phyloP scores from a whole-genome alignment of 2,888 invertebrate species.

The Patella pellucida region DNA sequence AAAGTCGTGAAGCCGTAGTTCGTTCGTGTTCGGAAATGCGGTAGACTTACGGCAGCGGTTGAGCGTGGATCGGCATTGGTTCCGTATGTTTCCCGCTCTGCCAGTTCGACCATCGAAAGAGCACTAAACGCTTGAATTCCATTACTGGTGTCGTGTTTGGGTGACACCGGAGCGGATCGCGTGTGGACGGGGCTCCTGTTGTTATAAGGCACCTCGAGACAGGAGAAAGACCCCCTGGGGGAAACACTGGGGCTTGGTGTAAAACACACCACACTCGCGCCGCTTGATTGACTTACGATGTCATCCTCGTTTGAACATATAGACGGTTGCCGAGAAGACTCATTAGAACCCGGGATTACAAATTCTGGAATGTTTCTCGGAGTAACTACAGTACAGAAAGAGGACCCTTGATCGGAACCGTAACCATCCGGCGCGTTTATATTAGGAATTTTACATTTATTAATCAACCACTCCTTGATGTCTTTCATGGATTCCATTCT shows the following conservation, averaged over 20 bases:
- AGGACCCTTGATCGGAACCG: conserved; percentile 10
- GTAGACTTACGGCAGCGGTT: conserved; percentile 52
- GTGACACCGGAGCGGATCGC: conserved; percentile 54
- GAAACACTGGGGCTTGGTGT: conserved; percentile 44
- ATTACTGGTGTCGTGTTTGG: conserved; percentile 47
- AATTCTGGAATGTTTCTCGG: conserved; percentile 63
- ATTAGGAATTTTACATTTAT: conserved; percentile 47
- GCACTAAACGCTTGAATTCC: conserved; percentile 32
- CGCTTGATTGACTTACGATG: conserved; percentile 47
- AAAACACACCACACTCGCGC: conserved; percentile 42
- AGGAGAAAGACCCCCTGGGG: conserved; percentile 39
- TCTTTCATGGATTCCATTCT: conserved; percentile 58
- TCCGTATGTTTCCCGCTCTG: conserved; percentile 28
- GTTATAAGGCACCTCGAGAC: conserved; percentile 38
- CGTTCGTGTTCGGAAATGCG: conserved; percentile 53
- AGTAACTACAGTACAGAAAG: conserved; percentile 48
- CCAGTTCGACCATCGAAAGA: conserved; percentile 30
- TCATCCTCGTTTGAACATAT: conserved; percentile 42
- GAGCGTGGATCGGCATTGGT: conserved; percentile 59
- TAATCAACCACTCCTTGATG: conserved; percentile 58
- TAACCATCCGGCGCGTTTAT: conserved; percentile 21
- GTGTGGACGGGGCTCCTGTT: conserved; percentile 30
- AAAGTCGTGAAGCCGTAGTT: conserved; percentile 58
- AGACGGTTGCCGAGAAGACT: conserved; percentile 51
- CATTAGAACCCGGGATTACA: conserved; percentile 59